phyloP scores from a whole-genome alignment of 2,113 vertebrate species.

The Miniopterus natalensis region DNA sequence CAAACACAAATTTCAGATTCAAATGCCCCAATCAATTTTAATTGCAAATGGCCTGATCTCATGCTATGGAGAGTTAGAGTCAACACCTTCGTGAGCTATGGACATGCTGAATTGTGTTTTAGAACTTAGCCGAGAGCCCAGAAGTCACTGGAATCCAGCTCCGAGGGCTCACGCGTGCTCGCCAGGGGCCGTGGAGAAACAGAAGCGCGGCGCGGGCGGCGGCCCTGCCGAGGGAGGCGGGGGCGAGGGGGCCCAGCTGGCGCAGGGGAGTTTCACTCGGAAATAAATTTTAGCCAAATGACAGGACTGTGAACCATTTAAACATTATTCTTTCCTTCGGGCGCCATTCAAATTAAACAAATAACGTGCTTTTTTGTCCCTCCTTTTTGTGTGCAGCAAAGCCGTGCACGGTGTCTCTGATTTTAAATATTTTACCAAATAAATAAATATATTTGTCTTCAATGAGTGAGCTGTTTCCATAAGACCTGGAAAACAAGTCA shows the following conservation, averaged over 20 bases:
- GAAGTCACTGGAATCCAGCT: background rate
- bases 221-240: background rate
- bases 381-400: background rate
- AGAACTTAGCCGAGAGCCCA: background rate
- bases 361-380: background rate
- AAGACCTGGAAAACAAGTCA: background rate
- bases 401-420: background rate
- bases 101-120: background rate
- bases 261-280: background rate
- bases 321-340: background rate
- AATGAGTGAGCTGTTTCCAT: background rate
- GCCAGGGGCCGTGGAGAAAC: no score
- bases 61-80: background rate
- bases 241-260: background rate
- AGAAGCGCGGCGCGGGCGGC: background rate
- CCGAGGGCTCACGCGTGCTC: background rate
- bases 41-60: background rate
- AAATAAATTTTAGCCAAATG: background rate
- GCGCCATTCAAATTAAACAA: background rate
- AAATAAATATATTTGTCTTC: background rate
- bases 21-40: background rate
- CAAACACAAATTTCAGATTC: background rate
- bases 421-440: constrained; percentile 23
- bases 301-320: background rate
- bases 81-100: background rate